Base-by-base conservation (phyloP, 2,797 vertebrate genomes). In the Alcedo quadribrachys region DNA sequence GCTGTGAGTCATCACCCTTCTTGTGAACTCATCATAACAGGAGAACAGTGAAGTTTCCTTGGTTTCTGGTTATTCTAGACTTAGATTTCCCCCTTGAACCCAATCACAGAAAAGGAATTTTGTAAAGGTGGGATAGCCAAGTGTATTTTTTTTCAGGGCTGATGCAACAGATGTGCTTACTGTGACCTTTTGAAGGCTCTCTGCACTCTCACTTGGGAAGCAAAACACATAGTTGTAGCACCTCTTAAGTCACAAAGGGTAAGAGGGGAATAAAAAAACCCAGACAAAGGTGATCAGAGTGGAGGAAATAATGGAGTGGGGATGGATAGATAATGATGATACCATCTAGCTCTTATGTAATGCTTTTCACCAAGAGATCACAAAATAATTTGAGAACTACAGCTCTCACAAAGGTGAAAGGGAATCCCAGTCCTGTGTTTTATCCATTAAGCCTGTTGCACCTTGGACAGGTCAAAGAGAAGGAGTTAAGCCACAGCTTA, bases 1-100 rank as follows among this genome's bases (percentile, higher is more conserved):
- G 76, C 92, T 92, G 70, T 61, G 93, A 81, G 57, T 68, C 80
- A 51, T 93, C 87, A 61, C 69, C 10, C 8, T 61, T 93, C 67
- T 73, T 82, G 30, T 77, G 90, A 81, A 67, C 71, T 90, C 82
- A 86, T 88, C 82, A 43, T 30, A 78, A 51, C 18, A 67, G 35
- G 55, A 81, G 32, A 81, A 70, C 21, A 15, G 61, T 65, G 54
- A 65, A 9, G 28, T 58, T 85, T 60, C 74, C 13, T 35, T 63
- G 40, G 11, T 85, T 84, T 81, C 53, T 93, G 65, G 32, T 88
- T 86, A 33, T 81, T 91, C 76, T 76, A 73, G 63, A 11, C 32
- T 86, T 66, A 42, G 48, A 58, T 85, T 79, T 91, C 33, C 55
- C 40, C 28, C 40, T 17, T 33, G 76, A 62, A 54, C 1, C 0